A percentile compares a stretch with the other conserved stretches of the same genome.
phyloP scores from a whole-genome alignment of 2,888 invertebrate species.

The Epinotia nisella region DNA sequence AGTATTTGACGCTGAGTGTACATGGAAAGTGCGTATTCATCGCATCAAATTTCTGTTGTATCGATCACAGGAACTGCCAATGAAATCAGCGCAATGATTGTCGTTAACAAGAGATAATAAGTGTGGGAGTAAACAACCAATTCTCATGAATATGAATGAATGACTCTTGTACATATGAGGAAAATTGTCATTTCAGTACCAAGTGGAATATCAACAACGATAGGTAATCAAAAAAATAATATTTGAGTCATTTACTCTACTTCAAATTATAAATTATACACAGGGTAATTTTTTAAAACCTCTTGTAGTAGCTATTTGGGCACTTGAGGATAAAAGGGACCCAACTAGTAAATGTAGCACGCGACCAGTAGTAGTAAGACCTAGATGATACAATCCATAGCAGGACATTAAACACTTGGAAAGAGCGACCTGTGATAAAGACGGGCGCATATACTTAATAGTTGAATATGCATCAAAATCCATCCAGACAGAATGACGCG shows the following conservation, averaged over 20 bases:
- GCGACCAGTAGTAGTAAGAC: background rate
- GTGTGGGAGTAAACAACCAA: slow-evolving; percentile 25
- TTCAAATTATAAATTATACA: background rate
- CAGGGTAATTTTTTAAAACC: background rate
- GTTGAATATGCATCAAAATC: background rate
- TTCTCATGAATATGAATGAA: slow-evolving; percentile 29
- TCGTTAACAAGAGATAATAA: slow-evolving; percentile 35
- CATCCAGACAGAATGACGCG: background rate
- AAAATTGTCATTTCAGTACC: background rate
- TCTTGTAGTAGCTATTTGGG: background rate
- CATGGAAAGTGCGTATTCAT: slow-evolving; percentile 10
- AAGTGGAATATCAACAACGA: no score
- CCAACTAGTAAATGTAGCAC: background rate
- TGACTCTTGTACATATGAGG: background rate
- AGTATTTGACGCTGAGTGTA: no score
- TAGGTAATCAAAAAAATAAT: background rate
- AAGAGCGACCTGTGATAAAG: background rate
- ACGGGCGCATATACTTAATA: no score
- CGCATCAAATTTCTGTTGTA: slow-evolving; percentile 15
- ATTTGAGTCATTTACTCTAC: background rate
- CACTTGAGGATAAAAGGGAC: background rate
- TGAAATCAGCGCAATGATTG: slow-evolving; percentile 37
- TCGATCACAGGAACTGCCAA: slow-evolving; percentile 29
- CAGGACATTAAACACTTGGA: background rate
- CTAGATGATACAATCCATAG: background rate